phyloP scores from a whole-genome alignment of 2,113 vertebrate genomes.

The Vulpes ferrilata region DNA sequence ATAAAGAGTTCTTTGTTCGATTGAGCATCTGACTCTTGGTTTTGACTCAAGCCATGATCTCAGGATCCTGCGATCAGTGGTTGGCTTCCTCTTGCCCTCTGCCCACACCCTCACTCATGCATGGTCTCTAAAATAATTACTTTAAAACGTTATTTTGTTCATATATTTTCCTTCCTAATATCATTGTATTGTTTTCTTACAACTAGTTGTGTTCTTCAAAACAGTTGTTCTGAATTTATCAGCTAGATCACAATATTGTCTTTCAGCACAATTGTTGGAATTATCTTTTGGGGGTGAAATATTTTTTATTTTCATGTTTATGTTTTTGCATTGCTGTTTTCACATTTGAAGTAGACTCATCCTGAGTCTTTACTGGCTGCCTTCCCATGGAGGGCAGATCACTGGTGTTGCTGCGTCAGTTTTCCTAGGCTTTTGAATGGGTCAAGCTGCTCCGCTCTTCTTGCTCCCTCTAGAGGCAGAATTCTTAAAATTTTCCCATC shows the following conservation, averaged over 20 bases:
- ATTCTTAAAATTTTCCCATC: not conserved
- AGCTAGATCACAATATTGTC: not conserved
- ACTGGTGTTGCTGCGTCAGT: not conserved
- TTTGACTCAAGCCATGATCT: not conserved
- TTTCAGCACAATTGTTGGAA: not conserved
- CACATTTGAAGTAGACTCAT: not conserved
- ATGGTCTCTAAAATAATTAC: not conserved
- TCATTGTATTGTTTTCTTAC: not conserved
- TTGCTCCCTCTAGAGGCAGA: not conserved
- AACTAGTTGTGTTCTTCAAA: not conserved
- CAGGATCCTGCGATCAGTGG: not conserved
- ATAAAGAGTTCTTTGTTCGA: not conserved
- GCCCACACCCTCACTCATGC: not conserved
- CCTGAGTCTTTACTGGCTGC: not conserved
- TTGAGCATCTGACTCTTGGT: not conserved
- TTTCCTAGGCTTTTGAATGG: not conserved
- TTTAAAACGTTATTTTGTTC: not conserved
- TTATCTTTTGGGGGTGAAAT: not conserved
- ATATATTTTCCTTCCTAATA: not conserved
- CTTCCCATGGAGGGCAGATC: not conserved
- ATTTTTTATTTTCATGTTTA: not conserved
- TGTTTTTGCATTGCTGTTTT: not conserved
- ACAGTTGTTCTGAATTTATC: not conserved
- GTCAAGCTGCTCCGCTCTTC: too few relatives aligned
- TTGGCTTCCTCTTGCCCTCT: not conserved